Evolutionary conservation across 2,888 invertebrate genomes (phyloP).

Genomic region (Oconnorella tubifera): DNA sequence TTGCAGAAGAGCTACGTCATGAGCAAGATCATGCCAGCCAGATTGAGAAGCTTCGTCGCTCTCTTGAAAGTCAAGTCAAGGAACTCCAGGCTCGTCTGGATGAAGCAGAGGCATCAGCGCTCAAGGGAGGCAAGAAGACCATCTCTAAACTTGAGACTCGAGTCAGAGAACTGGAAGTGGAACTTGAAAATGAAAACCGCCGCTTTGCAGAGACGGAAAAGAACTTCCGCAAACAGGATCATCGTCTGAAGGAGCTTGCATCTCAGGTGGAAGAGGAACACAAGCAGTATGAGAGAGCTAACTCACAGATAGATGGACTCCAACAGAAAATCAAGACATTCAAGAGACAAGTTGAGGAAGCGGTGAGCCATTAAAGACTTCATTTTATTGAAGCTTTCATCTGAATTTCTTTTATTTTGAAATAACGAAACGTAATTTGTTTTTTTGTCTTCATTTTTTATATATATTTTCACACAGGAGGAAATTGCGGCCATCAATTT

Average conservation of each 20-base stretch:
- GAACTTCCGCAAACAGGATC: conserved; percentile 95
- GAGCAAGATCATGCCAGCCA: conserved; percentile 98
- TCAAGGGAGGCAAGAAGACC: conserved; percentile 98
- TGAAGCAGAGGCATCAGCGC: conserved; percentile 93
- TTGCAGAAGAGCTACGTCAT: conserved; percentile 96
- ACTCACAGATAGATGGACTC: conserved; percentile 98
- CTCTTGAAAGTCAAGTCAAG: conserved; percentile 95
- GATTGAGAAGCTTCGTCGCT: conserved; percentile 97
- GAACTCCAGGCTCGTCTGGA: conserved; percentile 88
- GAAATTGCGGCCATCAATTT: conserved; percentile 60
- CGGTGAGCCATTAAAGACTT: no score
- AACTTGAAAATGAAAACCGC: conserved; percentile 96
- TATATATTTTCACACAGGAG: conserved; percentile 49
- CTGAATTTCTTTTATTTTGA: no score
- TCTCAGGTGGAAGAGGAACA: conserved; percentile 82
- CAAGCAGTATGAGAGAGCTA: conserved; percentile 99
- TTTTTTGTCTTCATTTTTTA: neutral
- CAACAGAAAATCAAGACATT: conserved; percentile 98
- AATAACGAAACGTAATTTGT: no score
- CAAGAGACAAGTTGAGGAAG: conserved; percentile 99
- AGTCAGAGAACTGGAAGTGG: conserved; percentile 63
- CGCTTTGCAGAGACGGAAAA: conserved; percentile 98
- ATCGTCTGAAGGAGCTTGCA: conserved; percentile 76
- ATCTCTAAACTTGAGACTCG: conserved; percentile 95
- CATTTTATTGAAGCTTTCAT: no score